Evolutionary conservation across 2,888 invertebrate species (phyloP), one percentile per base, ranked within the genome.

Genomic region (Drosophila lacicola): DNA sequence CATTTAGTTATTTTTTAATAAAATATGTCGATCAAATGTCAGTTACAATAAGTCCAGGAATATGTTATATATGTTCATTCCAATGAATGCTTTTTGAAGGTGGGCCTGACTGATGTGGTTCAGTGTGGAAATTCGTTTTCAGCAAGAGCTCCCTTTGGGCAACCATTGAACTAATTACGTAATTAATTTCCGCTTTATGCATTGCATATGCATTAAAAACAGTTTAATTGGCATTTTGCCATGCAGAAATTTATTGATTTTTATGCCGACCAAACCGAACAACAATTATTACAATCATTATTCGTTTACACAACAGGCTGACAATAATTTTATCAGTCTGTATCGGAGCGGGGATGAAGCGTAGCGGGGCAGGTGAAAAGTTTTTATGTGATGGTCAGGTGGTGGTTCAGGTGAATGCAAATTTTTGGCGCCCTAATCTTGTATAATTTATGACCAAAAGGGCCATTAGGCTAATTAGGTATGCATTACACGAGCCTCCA

Each of bases 401-500:
- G 29, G 29, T 29, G 29, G 75, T 53, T 33, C 65, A 72, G 65
- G 83, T 67, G 61, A 64, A 74, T 78, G 81, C 47, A 69, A 65
- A 77, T 80, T 78, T 58, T 74, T 74, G 75, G 60, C 60, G 55
- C 64, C 66, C 82, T 78, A 83, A 84, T 83, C 89, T 75, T 39
- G 61, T 54, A 68, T 81, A 83, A 83, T 83, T 83, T 81, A 83
- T 87, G 85, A 61, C 44, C 67, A 17, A 70, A 72, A 70, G 81
- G 29, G 70, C 89, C 83, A 83, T 83, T 83, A 89, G 62, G 88
- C 79, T 83, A 83, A 83, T 83, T 83, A 83, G 84, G 64, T 87
- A 83, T 83, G 83, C 85, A 88, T 87, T 84, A 70, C 87, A 80
- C 64, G 63, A 37, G 19, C 56, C 49, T 19, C 39, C 53, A 50